Evolutionary conservation across 1,140 invertebrate genomes (phyloP).

Genomic region (Phthorimaea operculella): DNA sequence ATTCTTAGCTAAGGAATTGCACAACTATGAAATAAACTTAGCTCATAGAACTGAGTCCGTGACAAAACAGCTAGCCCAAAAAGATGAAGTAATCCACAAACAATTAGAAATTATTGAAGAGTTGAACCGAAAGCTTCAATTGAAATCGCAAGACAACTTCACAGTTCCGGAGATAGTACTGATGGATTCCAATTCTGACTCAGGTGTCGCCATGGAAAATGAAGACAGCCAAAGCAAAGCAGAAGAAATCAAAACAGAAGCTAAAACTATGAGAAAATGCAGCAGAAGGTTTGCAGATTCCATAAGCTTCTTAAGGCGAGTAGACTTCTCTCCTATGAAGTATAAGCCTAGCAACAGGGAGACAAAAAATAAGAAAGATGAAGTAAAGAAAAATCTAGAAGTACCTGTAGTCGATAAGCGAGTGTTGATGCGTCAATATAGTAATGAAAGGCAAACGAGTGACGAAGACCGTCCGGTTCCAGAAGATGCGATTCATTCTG

Average conservation of each 20-base stretch:
- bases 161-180: conserved; percentile 44
- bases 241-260: conserved; percentile 37
- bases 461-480: conserved; percentile 43
- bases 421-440: conserved; percentile 32
- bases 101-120: conserved; percentile 50
- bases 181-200: conserved; percentile 57
- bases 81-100: conserved; percentile 50
- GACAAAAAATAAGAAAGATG: conserved; percentile 48
- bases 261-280: conserved; percentile 48
- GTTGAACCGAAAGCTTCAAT: conserved; percentile 41
- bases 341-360: conserved; percentile 49
- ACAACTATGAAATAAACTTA: conserved; percentile 57
- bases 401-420: conserved; percentile 31
- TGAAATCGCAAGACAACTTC: conserved; percentile 17
- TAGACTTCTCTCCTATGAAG: conserved; percentile 64
- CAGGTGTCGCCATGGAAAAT: conserved; percentile 51
- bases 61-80: conserved; percentile 45
- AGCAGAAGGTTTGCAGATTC: conserved; percentile 53
- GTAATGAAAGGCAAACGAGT: conserved; percentile 44
- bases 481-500: conserved; percentile 42
- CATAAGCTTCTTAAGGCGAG: conserved; percentile 52
- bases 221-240: conserved; percentile 39
- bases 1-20: conserved; percentile 50
- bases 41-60: conserved; percentile 47
- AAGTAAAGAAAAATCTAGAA: conserved; percentile 47